phyloP scores from a whole-genome alignment of 2,113 vertebrate species.

The Rattus rattus region DNA sequence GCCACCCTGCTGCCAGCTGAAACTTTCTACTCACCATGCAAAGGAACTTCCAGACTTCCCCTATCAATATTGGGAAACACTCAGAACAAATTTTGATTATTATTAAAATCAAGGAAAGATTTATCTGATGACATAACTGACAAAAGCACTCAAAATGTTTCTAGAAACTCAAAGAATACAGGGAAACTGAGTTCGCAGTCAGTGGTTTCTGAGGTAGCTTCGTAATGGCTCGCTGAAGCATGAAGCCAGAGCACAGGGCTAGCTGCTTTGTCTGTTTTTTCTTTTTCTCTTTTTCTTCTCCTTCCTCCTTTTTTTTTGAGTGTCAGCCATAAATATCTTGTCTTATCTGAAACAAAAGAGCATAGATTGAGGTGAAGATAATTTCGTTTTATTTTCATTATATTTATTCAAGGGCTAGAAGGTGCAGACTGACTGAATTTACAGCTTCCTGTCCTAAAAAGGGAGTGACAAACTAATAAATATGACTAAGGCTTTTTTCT shows the following conservation, averaged over 20 bases:
- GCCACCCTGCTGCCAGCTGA: conserved; percentile 72
- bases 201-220: neutral
- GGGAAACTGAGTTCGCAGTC: neutral
- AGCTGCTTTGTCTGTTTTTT: neutral
- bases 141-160: conserved; percentile 17
- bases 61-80: conserved; percentile 72
- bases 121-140: conserved; percentile 56
- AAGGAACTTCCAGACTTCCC: conserved; percentile 75
- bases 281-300: neutral
- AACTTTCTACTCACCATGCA: conserved; percentile 77
- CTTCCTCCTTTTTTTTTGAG: neutral
- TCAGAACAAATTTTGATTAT: conserved; percentile 76
- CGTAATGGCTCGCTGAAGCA: neutral
- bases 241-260: neutral
- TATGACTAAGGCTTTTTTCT: neutral
- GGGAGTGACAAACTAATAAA: conserved; percentile 43
- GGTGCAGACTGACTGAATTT: conserved; percentile 39
- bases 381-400: conserved; percentile 64
- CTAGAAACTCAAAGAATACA: neutral
- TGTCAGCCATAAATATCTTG: conserved; percentile 63
- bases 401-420: conserved; percentile 65
- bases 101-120: conserved; percentile 73
- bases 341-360: conserved; percentile 68
- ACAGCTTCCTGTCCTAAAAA: conserved; percentile 60
- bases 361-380: conserved; percentile 52